Evolutionary conservation across 2,888 invertebrate genomes (phyloP).

Genomic region (Ypsolopha scabrella): DNA sequence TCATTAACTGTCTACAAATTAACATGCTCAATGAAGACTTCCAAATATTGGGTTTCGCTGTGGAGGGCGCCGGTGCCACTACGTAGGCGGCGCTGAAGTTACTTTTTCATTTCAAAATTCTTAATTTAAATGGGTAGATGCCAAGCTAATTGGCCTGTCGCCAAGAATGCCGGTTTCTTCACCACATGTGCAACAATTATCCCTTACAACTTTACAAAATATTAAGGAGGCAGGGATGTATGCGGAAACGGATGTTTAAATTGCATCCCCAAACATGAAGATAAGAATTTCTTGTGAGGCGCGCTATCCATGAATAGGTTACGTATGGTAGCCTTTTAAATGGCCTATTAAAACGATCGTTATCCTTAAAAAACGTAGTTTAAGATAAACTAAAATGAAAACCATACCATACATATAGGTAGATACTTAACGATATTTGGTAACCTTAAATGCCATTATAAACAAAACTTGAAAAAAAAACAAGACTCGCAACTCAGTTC

Average conservation of each 20-base stretch:
- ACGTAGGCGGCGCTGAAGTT: constrained; percentile 22
- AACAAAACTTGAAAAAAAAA: too few species aligned
- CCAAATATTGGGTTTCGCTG: constrained; percentile 32
- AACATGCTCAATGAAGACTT: constrained; percentile 9
- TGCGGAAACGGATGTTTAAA: constrained; percentile 70
- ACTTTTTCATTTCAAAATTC: too few species aligned
- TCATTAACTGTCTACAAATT: background rate
- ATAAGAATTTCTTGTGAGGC: constrained; percentile 30
- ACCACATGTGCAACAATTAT: constrained; percentile 67
- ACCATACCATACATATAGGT: too few species aligned
- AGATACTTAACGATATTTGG: too few species aligned
- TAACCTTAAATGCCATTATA: too few species aligned
- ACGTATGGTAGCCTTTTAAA: too few species aligned
- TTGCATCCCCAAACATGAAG: constrained; percentile 49
- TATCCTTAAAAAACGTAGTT: too few species aligned
- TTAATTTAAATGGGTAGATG: constrained; percentile 25
- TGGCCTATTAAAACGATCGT: too few species aligned
- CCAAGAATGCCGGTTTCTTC: constrained; percentile 27
- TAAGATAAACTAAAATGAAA: too few species aligned
- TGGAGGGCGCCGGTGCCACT: constrained; percentile 14
- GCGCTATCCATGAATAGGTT: background rate
- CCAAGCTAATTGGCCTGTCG: constrained; percentile 67
- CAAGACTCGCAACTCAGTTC: too few species aligned
- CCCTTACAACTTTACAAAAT: constrained; percentile 62
- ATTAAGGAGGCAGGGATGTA: constrained; percentile 48